phyloP scores from a whole-genome alignment of 2,888 invertebrate species.

The Hyppa rectilinea region DNA sequence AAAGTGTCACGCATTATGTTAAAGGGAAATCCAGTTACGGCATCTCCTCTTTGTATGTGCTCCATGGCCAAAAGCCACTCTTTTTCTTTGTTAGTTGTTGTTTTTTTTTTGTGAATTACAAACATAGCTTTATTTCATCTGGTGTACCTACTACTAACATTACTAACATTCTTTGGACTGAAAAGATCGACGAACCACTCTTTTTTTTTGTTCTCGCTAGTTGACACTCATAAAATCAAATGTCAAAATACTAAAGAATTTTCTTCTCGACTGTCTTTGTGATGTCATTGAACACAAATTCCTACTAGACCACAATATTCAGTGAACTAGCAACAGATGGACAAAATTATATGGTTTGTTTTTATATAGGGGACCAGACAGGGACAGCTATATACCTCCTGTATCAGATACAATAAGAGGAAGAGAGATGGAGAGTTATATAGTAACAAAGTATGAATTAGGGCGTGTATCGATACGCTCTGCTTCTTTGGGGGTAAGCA shows the following conservation, averaged over 20 bases:
- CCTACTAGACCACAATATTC: constrained; percentile 73
- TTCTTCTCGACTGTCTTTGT: constrained; percentile 52
- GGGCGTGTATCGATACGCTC: constrained; percentile 56
- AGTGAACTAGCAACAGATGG: constrained; percentile 74
- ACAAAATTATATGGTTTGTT: constrained; percentile 68
- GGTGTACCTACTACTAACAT: too few species aligned
- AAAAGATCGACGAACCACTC: too few species aligned
- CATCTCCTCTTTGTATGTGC: too few species aligned
- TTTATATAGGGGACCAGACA: constrained; percentile 63
- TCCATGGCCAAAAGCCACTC: too few species aligned
- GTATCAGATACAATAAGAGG: background rate
- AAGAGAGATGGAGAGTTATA: constrained; percentile 35
- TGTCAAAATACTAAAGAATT: constrained; percentile 28
- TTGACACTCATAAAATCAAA: background rate
- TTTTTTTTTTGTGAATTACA: too few species aligned
- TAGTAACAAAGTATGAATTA: constrained; percentile 27
- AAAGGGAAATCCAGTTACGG: too few species aligned
- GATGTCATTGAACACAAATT: constrained; percentile 76
- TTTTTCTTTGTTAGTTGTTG: too few species aligned
- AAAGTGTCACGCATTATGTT: too few species aligned
- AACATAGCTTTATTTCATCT: too few species aligned
- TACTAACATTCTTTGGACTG: too few species aligned
- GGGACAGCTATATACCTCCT: constrained; percentile 14
- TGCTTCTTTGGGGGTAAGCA: constrained; percentile 40
- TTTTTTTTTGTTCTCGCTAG: background rate